phyloP scores from a whole-genome alignment of 2,888 invertebrate genomes.

The Parthenolecanium corni region DNA sequence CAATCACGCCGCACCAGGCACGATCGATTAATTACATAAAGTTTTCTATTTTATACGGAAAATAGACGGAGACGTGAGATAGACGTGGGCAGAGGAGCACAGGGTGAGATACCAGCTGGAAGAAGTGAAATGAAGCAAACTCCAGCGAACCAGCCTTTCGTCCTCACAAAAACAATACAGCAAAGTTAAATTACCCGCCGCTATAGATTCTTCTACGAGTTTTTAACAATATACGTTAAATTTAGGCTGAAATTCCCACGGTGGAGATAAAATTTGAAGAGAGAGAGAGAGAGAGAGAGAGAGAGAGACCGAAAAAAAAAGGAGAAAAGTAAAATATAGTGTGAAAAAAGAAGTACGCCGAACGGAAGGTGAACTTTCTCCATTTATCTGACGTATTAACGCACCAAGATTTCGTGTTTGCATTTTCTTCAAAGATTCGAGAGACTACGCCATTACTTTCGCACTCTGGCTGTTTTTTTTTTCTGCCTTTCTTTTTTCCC shows the following conservation, averaged over 20 bases:
- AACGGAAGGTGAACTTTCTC: background rate
- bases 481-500: too few species aligned
- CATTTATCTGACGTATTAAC: constrained; percentile 22
- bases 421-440: constrained; percentile 9
- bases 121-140: too few species aligned
- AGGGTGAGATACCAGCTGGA: too few species aligned
- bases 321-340: background rate
- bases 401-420: constrained; percentile 13
- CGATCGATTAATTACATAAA: too few species aligned
- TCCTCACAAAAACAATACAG: background rate
- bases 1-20: too few species aligned
- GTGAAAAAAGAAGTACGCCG: background rate
- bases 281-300: background rate
- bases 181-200: background rate
- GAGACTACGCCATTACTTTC: background rate
- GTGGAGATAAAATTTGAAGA: background rate
- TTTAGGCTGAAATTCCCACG: background rate
- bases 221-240: background rate
- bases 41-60: too few species aligned
- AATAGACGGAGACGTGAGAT: too few species aligned
- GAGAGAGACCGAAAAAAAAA: background rate
- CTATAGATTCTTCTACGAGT: background rate
- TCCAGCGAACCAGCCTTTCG: background rate
- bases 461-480: background rate
- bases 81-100: too few species aligned